Evolutionary conservation across 2,797 vertebrate genomes (phyloP), one percentile per base, ranked within the genome.

Genomic region (Artibeus jamaicensis): DNA sequence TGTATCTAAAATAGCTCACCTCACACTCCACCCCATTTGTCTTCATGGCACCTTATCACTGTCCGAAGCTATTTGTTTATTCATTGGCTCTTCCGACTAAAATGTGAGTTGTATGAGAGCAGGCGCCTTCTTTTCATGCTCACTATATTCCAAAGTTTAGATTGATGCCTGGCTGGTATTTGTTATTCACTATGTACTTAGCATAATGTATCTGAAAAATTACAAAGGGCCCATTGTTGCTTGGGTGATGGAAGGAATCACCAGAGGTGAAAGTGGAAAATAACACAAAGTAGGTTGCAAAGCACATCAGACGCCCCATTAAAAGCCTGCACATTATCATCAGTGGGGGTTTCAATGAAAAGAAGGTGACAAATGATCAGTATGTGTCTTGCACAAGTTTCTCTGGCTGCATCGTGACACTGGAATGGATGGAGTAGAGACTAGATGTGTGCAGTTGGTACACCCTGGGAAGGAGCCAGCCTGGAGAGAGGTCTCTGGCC

Each of bases 191-290:
- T 57, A 91, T 44, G 46, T 71, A 91, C 59, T 93, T 57, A 67
- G 34, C 22, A 29, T 32, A 16, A 29, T 78, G n/a, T 85, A 24
- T 82, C 78, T 89, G 62, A 68, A 96, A 94, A 86, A 83, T 92
- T 86, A 71, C 67, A 59, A 59, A 89, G 32, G 55, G 76, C 39
- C 21, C 50, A 7, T 59, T 79, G 65, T 83, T 87, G 82, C 48
- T 67, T 91, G 18, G 68, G 46, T 81, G 39, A 91, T 26, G 67
- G 70, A 93, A 89, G 86, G n/a, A 57, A 34, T 93, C 88, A 74
- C 48, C 59, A 71, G 39, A 67, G 50, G 84, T 29, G 39, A 82
- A 94, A 67, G 67, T 24, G 46, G 34, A 70, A 82, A 81, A 76
- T n/a, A 44, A 34, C n/a, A 46, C 11, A 42, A 86, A 2, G 34